These are phyloP conservation scores for Psilopsiagon aurifrons DNA, from an alignment of 2,113 vertebrate genomes.

Conservation along the genomic window DNA sequence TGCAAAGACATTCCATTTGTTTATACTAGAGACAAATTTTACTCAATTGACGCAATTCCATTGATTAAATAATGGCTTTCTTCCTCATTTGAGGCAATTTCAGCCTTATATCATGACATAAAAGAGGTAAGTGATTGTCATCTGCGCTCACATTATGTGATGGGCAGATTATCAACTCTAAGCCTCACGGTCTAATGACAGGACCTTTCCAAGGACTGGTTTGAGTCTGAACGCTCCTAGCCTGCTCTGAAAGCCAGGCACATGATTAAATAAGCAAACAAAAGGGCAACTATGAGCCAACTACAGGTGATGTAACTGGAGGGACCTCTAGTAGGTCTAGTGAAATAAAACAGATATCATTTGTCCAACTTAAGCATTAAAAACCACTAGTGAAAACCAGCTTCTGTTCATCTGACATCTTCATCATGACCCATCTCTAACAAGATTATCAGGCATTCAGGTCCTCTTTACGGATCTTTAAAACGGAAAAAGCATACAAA, in stretches of 20 bases:
- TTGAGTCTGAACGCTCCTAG: slow-evolving; percentile 28
- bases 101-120: slow-evolving; percentile 68
- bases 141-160: slow-evolving; percentile 52
- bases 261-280: slow-evolving; percentile 48
- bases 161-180: slow-evolving; percentile 48
- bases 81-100: slow-evolving; percentile 87
- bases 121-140: slow-evolving; percentile 70
- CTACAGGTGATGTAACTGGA: slow-evolving; percentile 41
- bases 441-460: neutral
- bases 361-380: neutral
- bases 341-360: slow-evolving; percentile 5
- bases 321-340: slow-evolving; percentile 20
- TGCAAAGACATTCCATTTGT: slow-evolving; percentile 78
- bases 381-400: neutral
- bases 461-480: neutral
- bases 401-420: neutral
- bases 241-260: slow-evolving; percentile 27
- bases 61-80: slow-evolving; percentile 90
- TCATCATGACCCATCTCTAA: neutral
- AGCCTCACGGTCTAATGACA: slow-evolving; percentile 13
- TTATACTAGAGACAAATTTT: slow-evolving; percentile 87
- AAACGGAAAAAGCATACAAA: neutral
- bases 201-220: slow-evolving; percentile 29
- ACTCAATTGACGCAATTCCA: slow-evolving; percentile 86
- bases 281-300: slow-evolving; percentile 47